Evolutionary conservation across 2,888 invertebrate species (phyloP).

Genomic region (Cryptosula pallasiana): DNA sequence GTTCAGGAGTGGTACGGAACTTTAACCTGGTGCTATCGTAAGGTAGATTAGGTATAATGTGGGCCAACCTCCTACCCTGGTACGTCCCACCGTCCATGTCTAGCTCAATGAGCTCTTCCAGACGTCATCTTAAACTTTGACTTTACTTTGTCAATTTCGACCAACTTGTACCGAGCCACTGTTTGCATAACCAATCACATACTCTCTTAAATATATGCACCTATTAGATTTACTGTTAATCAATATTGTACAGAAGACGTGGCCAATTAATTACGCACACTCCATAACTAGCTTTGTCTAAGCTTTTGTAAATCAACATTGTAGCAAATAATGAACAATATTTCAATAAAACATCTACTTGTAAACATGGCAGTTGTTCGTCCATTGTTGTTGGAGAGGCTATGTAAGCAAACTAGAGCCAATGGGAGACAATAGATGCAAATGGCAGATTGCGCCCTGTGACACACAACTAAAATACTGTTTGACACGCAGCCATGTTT

Average conservation of each 20-base stretch:
- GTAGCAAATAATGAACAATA: conserved; percentile 13
- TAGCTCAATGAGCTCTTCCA: background rate
- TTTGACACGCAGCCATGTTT: background rate
- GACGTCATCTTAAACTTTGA: too few species aligned
- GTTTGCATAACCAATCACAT: background rate
- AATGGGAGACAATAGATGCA: background rate
- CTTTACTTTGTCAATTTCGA: too few species aligned
- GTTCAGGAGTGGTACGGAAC: conserved; percentile 6
- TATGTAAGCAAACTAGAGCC: background rate
- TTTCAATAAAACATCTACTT: background rate
- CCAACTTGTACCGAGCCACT: too few species aligned
- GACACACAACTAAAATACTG: too few species aligned
- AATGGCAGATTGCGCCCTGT: background rate
- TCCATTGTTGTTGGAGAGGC: background rate
- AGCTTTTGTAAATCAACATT: conserved; percentile 3
- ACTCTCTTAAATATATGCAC: background rate
- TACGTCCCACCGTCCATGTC: background rate
- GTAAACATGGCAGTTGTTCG: background rate
- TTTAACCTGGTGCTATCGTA: conserved; percentile 1
- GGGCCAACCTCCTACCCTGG: background rate
- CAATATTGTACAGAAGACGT: background rate
- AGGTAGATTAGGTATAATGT: background rate
- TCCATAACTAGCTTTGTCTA: background rate
- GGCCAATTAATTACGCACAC: conserved; percentile 9
- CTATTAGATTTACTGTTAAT: background rate